Evolutionary conservation across 2,888 invertebrate species (phyloP).

Genomic region (Synergus japonicus): DNA sequence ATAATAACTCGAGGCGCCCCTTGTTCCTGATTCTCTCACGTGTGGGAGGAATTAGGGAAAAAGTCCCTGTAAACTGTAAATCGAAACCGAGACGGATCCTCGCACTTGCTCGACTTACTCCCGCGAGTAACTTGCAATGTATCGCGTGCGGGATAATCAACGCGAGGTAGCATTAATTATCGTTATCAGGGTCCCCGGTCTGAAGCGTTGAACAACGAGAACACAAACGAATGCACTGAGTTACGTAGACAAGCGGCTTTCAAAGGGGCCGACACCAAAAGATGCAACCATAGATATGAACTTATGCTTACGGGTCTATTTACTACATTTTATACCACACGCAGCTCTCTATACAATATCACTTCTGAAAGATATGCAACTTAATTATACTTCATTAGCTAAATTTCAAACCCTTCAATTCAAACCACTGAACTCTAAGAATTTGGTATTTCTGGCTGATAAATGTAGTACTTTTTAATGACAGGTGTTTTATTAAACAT

Average conservation of each 20-base stretch:
- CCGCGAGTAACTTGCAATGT: slow-evolving; percentile 14
- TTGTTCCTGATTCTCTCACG: neutral
- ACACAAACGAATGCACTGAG: slow-evolving; percentile 55
- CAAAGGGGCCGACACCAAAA: slow-evolving; percentile 59
- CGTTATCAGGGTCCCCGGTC: slow-evolving; percentile 69
- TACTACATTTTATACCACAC: slow-evolving; percentile 57
- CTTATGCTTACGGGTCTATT: slow-evolving; percentile 62
- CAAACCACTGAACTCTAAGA: neutral
- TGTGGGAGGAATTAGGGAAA: neutral
- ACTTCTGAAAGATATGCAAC: slow-evolving; percentile 48
- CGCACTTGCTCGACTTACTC: slow-evolving; percentile 17
- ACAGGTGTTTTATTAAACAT: too few species aligned
- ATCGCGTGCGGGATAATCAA: slow-evolving; percentile 71
- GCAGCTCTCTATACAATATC: slow-evolving; percentile 48
- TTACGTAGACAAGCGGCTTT: slow-evolving; percentile 51
- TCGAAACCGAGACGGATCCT: slow-evolving; percentile 50
- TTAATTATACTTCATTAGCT: slow-evolving; percentile 51
- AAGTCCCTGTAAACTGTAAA: slow-evolving; percentile 30
- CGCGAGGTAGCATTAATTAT: slow-evolving; percentile 71
- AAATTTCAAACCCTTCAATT: neutral
- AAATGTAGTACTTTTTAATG: neutral
- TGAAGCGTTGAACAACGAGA: slow-evolving; percentile 65
- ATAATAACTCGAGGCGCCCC: neutral
- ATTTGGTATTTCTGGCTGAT: neutral
- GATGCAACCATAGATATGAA: slow-evolving; percentile 62